A percentile compares a stretch with the other conserved stretches of the same genome.
Conservation (phyloP, 2,888 invertebrate genomes). For the Neria commutata region DNA sequence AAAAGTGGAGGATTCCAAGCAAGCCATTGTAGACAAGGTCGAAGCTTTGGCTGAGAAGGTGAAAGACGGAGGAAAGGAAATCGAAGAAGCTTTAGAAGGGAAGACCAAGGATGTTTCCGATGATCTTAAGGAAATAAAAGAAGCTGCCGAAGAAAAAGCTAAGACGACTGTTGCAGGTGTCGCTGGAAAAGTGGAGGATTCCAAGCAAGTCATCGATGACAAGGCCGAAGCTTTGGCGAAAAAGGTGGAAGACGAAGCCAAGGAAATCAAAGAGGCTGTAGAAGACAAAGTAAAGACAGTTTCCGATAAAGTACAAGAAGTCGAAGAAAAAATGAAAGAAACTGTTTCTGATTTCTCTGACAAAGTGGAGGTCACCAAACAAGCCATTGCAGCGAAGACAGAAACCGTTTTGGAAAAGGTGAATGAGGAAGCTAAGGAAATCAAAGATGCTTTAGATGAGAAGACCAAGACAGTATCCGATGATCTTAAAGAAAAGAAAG, state of each 20-base stretch:
- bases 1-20: constrained; percentile 20
- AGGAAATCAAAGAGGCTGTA: not conserved
- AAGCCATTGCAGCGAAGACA: constrained; percentile 26
- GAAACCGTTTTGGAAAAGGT: constrained; percentile 30
- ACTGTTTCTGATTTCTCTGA: constrained; percentile 13
- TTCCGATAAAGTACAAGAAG: not conserved
- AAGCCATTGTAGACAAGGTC: constrained; percentile 14
- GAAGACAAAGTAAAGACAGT: not conserved
- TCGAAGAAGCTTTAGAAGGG: too few species aligned
- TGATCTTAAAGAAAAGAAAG: constrained; percentile 1
- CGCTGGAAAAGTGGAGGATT: too few species aligned
- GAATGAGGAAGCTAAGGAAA: constrained; percentile 21
- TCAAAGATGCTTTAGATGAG: constrained; percentile 24
- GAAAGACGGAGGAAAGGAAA: constrained; percentile 11
- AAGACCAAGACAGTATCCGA: constrained; percentile 21
- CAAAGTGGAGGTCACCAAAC: constrained; percentile 30
- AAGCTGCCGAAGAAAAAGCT: too few species aligned
- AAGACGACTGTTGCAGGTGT: too few species aligned
- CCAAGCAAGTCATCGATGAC: not conserved
- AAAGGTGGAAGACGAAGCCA: not conserved
- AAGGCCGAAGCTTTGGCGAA: not conserved
- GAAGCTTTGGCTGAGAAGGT: constrained; percentile 22
- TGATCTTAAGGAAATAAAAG: too few species aligned
- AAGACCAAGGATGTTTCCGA: too few species aligned
- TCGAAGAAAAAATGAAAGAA: constrained; percentile 21